Evolutionary conservation across 2,888 invertebrate species (phyloP), one percentile per base, ranked within the genome.

Genomic region (Troides aeacus): DNA sequence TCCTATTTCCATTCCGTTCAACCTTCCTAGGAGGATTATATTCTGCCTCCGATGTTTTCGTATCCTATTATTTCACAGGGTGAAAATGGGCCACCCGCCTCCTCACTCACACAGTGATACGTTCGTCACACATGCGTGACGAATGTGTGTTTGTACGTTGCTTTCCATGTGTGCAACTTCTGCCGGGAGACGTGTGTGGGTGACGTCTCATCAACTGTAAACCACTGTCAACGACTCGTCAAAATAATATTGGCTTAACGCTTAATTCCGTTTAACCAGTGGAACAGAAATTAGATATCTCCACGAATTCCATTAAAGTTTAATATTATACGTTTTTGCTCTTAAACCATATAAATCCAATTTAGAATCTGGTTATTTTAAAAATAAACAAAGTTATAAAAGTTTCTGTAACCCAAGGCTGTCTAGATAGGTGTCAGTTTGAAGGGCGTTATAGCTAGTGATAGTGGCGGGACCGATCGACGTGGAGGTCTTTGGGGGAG

Each of bases 11-110:
- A 89, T 90, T 90, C 88, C 87, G 86, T 86, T 85, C 90, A 88
- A 90, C 89, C 90, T 92, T 86, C 88, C 85, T 86, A 87, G 84
- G 84, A 89, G 92, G 92, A 92, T 92, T 92, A 92, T 92, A 88
- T 90, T 91, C 89, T 89, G 89, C 88, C 87, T 91, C 84, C 90
- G 86, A 92, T 92, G 91, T 92, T 92, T 92, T 92, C 90, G 86
- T 90, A 92, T 92, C 92, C 91, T 90, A 92, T 92, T 92, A 92
- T 92, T 91, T 91, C 89, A 86, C 90, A 82, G 92, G 91, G 92
- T 90, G 92, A 90, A 91, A 92, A 91, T 92, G 85, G 89, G 86
- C 89, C 90, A 85, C 89, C 91, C 89, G 83, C 89, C 88, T 81
- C 89, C 89, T 81, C 83, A 85, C 86, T 80, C 85, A 86, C 86